Percentiles rank a stretch among this genome's conserved stretches.
phyloP scores from a whole-genome alignment of 2,113 vertebrate genomes.

The Bucco capensis region DNA sequence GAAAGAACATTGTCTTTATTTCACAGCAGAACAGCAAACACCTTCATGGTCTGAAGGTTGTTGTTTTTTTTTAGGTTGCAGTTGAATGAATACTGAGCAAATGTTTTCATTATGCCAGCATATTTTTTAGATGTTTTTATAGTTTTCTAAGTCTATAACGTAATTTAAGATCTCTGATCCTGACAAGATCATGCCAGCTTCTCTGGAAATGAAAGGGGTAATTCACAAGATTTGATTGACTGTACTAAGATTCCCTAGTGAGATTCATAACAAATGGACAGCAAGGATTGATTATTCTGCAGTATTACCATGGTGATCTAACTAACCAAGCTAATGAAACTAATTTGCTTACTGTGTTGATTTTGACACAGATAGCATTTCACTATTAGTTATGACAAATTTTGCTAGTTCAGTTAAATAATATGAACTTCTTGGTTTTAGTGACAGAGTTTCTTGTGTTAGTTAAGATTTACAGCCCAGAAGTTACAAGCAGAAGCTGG shows the following conservation, averaged over 20 bases:
- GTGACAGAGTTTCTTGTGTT: background rate
- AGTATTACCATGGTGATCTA: background rate
- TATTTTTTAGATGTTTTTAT: background rate
- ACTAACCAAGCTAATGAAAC: background rate
- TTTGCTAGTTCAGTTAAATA: background rate
- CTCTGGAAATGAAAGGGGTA: background rate
- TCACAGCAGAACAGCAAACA: background rate
- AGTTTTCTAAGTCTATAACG: background rate
- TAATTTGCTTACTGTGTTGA: background rate
- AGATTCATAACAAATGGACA: background rate
- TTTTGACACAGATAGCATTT: slow-evolving; percentile 10
- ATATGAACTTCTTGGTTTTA: background rate
- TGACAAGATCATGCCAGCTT: background rate
- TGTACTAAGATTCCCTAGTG: background rate
- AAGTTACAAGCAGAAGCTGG: background rate
- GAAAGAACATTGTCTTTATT: background rate
- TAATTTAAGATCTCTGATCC: background rate
- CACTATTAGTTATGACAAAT: background rate
- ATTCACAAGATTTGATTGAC: background rate
- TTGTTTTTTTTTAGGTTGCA: background rate
- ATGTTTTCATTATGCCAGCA: background rate
- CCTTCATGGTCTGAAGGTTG: background rate
- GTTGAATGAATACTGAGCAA: background rate
- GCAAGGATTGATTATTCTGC: slow-evolving; percentile 1
- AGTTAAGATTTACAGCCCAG: background rate